These are phyloP conservation scores for Amorpha juglandis DNA, from an alignment of 2,888 invertebrate genomes.

Conservation along the genomic window DNA sequence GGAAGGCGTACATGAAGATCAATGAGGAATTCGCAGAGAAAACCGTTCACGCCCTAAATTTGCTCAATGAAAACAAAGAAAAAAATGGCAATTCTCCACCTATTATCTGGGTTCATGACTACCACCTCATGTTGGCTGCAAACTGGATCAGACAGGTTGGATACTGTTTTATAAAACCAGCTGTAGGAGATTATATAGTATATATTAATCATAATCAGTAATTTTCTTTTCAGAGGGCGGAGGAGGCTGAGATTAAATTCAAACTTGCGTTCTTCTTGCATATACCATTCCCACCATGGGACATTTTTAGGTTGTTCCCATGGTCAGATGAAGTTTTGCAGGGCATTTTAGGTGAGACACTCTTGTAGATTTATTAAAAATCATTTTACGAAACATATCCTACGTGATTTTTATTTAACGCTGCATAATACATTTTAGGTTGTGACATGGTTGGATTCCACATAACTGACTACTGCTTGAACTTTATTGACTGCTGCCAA, in stretches of 20 bases:
- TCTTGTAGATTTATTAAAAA: background rate
- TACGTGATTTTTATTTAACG: background rate
- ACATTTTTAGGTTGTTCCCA: conserved; percentile 94
- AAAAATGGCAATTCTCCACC: conserved; percentile 82
- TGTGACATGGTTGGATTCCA: conserved; percentile 98
- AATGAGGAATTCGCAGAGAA: conserved; percentile 93
- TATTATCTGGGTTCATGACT: conserved; percentile 97
- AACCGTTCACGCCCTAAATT: conserved; percentile 87
- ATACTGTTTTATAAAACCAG: conserved; percentile 30
- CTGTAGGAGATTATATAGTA: conserved; percentile 13
- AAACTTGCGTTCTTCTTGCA: conserved; percentile 97
- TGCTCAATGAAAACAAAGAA: conserved; percentile 81
- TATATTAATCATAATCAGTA: background rate
- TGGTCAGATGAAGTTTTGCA: conserved; percentile 97
- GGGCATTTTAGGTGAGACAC: conserved; percentile 90
- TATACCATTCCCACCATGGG: conserved; percentile 98
- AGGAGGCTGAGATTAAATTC: conserved; percentile 89
- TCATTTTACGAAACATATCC: background rate
- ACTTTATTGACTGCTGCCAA: conserved; percentile 96
- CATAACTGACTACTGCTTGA: conserved; percentile 94
- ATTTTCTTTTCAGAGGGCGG: conserved; percentile 84
- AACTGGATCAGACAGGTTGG: conserved; percentile 93
- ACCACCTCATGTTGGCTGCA: conserved; percentile 96
- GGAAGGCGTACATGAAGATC: conserved; percentile 91
- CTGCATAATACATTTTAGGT: conserved; percentile 70